Conservation (phyloP, 2,797 vertebrate species). For the Meriones psammophilus region DNA sequence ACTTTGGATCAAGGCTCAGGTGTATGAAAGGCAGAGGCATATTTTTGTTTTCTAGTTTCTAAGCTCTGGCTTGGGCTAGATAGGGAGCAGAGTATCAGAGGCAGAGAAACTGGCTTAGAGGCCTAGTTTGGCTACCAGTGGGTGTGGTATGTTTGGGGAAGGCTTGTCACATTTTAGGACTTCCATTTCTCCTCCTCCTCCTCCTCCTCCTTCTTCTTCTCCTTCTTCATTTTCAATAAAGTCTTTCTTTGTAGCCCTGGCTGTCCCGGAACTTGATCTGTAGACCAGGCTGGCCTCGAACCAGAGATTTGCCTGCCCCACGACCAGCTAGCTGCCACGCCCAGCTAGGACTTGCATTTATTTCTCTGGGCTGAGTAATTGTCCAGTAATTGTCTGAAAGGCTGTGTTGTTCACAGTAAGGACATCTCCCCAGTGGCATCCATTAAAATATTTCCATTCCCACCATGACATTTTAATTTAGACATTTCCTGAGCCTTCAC, state of each 20-base stretch:
- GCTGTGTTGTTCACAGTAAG: conserved; percentile 25
- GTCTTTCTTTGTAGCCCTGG: neutral
- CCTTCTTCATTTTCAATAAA: neutral
- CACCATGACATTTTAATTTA: conserved; percentile 51
- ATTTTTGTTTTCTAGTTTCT: conserved; percentile 19
- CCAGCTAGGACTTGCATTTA: neutral
- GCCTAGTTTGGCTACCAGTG: neutral
- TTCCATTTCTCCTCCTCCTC: too few relatives aligned
- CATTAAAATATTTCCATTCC: conserved; percentile 54
- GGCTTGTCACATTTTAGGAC: neutral
- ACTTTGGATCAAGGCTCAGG: neutral
- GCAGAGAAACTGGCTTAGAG: neutral
- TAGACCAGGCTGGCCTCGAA: neutral
- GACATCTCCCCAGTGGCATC: conserved; percentile 1
- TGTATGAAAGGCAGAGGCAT: neutral
- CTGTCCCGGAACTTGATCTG: neutral
- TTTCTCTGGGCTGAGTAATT: conserved; percentile 26
- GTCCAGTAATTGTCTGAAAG: neutral
- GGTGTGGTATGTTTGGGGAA: neutral
- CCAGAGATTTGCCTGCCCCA: neutral
- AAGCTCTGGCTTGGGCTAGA: neutral
- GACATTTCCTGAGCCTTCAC: conserved; percentile 22
- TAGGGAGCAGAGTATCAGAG: neutral
- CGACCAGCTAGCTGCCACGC: too few relatives aligned
- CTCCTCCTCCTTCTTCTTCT: too few relatives aligned